Percentiles rank a stretch among this genome's conserved stretches.
Conservation (phyloP, 1,140 invertebrate genomes). For the Asbolus verrucosus region DNA sequence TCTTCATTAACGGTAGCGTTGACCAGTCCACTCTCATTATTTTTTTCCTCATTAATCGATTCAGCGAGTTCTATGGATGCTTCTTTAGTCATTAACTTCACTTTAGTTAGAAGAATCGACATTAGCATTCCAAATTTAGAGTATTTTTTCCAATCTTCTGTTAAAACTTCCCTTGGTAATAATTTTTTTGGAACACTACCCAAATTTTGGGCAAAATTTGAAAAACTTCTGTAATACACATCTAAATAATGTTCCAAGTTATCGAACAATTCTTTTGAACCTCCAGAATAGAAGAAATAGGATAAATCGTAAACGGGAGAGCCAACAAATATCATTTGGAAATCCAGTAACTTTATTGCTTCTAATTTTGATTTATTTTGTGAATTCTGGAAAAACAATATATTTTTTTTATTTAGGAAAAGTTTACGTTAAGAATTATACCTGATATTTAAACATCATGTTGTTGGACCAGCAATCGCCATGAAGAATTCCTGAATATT, state of each 20-base stretch:
- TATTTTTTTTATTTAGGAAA: too few species aligned
- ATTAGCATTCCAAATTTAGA: constrained; percentile 59
- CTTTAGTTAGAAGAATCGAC: constrained; percentile 61
- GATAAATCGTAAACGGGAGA: constrained; percentile 71
- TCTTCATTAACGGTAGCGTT: background rate
- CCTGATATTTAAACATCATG: constrained; percentile 69
- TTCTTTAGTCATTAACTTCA: constrained; percentile 45
- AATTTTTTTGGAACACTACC: constrained; percentile 65
- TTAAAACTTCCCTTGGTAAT: constrained; percentile 64
- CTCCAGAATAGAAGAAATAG: constrained; percentile 71
- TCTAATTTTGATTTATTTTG: constrained; percentile 32
- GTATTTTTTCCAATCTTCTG: constrained; percentile 62
- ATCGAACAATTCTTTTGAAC: constrained; percentile 66
- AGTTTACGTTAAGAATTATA: constrained; percentile 42
- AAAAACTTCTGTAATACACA: constrained; percentile 69
- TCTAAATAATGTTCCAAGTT: constrained; percentile 67
- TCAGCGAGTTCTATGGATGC: background rate
- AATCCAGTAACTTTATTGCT: constrained; percentile 67
- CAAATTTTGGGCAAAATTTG: constrained; percentile 61
- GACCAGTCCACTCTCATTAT: background rate
- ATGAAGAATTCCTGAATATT: constrained; percentile 64
- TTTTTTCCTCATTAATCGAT: background rate
- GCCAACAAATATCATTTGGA: constrained; percentile 68
- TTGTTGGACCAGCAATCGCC: constrained; percentile 71
- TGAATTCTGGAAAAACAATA: constrained; percentile 17